Conservation (phyloP, 2,888 invertebrate genomes). For the Drosophila rubida region DNA sequence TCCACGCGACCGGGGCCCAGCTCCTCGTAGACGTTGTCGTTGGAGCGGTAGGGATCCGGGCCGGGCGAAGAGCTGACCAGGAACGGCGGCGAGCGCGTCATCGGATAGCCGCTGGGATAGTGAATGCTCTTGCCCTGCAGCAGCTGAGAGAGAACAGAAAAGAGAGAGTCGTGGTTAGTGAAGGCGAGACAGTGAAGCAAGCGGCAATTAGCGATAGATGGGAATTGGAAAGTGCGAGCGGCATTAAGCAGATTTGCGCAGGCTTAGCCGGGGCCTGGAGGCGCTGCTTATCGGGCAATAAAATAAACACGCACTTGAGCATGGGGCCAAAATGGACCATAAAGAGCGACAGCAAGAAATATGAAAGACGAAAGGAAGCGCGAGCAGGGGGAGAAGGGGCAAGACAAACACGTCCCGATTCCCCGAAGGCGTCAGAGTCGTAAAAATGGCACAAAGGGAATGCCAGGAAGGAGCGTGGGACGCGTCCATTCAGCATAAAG, state of each 20-base stretch:
- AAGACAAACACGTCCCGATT: slow-evolving; percentile 31
- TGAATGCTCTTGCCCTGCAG: slow-evolving; percentile 85
- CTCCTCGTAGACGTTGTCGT: slow-evolving; percentile 94
- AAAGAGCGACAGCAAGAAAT: slow-evolving; percentile 52
- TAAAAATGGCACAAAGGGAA: slow-evolving; percentile 68
- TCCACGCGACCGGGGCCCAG: slow-evolving; percentile 87
- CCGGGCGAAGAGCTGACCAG: slow-evolving; percentile 90
- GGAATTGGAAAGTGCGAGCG: slow-evolving; percentile 20
- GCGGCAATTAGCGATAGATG: background rate
- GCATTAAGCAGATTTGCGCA: slow-evolving; percentile 34
- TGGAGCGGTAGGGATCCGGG: slow-evolving; percentile 87
- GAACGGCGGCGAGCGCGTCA: slow-evolving; percentile 87
- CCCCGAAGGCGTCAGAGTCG: slow-evolving; percentile 63
- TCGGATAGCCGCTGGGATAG: slow-evolving; percentile 88
- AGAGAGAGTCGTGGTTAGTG: slow-evolving; percentile 17
- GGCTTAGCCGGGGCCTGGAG: slow-evolving; percentile 40
- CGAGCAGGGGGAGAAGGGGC: background rate
- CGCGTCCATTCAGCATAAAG: slow-evolving; percentile 49
- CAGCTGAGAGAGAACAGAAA: slow-evolving; percentile 61
- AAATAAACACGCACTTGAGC: slow-evolving; percentile 78
- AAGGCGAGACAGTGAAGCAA: background rate
- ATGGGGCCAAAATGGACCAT: slow-evolving; percentile 44
- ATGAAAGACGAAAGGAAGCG: slow-evolving; percentile 39
- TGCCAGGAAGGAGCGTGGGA: slow-evolving; percentile 14
- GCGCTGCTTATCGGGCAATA: slow-evolving; percentile 78